A percentile compares a stretch with the other conserved stretches of the same genome.
Evolutionary conservation across 2,113 vertebrate genomes (phyloP).

Genomic region (Xiphorhynchus elegans): DNA sequence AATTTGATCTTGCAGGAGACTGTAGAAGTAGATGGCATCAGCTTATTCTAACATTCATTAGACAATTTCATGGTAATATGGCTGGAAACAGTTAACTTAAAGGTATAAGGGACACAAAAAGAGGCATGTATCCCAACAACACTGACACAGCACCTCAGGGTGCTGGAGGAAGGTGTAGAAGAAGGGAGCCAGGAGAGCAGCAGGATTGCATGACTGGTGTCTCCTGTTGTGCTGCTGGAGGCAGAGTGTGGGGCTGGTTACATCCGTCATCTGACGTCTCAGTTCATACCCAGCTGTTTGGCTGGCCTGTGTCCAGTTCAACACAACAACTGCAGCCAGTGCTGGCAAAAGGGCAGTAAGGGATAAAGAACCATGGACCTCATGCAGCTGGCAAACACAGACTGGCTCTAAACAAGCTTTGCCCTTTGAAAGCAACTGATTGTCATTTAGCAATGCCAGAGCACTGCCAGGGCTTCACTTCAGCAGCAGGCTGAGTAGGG

Average conservation of each 20-base stretch:
- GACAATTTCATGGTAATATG: background rate
- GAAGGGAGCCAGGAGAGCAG: rapidly evolving
- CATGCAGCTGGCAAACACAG: background rate
- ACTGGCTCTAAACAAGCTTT: background rate
- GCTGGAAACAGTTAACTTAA: background rate
- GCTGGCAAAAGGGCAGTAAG: background rate
- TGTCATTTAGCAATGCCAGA: background rate
- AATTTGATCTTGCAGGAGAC: background rate
- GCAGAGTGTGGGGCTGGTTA: background rate
- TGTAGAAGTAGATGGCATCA: background rate
- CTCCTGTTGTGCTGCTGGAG: background rate
- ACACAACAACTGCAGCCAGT: background rate
- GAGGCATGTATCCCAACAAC: rapidly evolving
- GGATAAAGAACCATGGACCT: background rate
- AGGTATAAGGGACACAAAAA: background rate
- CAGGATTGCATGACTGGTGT: background rate
- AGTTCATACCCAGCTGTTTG: background rate
- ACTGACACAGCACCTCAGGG: background rate
- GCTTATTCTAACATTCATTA: background rate
- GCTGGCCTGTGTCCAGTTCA: background rate
- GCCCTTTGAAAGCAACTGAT: background rate
- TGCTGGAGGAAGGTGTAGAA: background rate
- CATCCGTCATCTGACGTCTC: background rate
- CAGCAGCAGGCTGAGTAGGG: rapidly evolving
- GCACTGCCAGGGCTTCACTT: background rate